Evolutionary conservation across 2,113 vertebrate genomes (phyloP), one percentile per base, ranked within the genome.

Genomic region (Dicentrarchus labrax): DNA sequence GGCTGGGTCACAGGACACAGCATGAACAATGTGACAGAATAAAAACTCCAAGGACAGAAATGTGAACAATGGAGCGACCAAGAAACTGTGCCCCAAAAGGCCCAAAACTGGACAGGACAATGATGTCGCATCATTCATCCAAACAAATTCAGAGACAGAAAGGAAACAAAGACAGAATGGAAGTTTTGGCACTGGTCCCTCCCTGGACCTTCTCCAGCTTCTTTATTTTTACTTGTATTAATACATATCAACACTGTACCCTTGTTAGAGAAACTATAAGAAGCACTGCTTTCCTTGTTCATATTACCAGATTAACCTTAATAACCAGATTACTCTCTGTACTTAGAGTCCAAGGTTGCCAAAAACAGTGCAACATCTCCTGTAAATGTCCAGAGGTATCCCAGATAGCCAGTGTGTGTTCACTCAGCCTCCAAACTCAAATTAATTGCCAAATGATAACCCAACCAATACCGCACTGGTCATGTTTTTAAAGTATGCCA

Each of bases 1-100:
- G 12, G 24, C 60, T 0, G 22, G 16, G 79, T 75, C 78, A 11
- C 39, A 19, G 53, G 61, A 59, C 66, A 22, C 57, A 16, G n/a
- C 17, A 10, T 0, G 1, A 80, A 89, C 90, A 86, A 84, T 88
- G 83, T 12, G 62, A 56, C 56, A 24, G 13, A 67, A 41, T 50
- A 47, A 80, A 82, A 81, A 54, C n/a, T 30, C 24, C 21, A 30
- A 39, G n/a, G 53, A 51, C 19, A 43, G 30, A 69, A 22, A 48
- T 0, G 38, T 16, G 57, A 82, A 88, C 85, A 84, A 86, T 77
- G 53, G 51, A 71, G 9, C 73, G 17, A 51, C 73, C 5, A 67
- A 75, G 16, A 66, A 30, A 47, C n/a, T 11, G 7, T 6, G 22
- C 1, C 36, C 54, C 45, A 21, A 10, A 50, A 65, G 21, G 70